Conservation (phyloP, 2,888 invertebrate genomes). For the Eretmocerus hayati region DNA sequence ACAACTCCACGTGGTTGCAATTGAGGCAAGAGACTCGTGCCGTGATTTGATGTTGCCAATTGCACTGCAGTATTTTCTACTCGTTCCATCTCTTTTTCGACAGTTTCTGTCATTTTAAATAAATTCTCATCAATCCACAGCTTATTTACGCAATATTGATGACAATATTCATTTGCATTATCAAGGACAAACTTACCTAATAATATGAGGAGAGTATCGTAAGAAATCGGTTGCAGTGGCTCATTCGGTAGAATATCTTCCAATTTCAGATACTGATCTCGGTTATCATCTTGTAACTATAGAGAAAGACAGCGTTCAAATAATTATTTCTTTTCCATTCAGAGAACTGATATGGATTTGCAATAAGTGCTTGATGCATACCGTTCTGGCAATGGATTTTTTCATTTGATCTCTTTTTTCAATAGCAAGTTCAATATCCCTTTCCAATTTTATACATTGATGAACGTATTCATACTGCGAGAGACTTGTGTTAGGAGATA, state of each 20-base stretch:
- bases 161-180: background rate
- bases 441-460: constrained; percentile 85
- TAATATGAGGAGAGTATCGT: constrained; percentile 78
- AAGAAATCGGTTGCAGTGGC: constrained; percentile 65
- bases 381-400: constrained; percentile 68
- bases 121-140: too few species aligned
- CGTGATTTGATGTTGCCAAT: constrained; percentile 40
- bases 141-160: too few species aligned
- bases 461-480: constrained; percentile 91
- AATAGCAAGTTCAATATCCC: constrained; percentile 67
- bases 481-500: constrained; percentile 74
- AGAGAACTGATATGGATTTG: constrained; percentile 3
- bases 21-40: constrained; percentile 41
- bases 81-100: constrained; percentile 75
- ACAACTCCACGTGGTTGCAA: constrained; percentile 67
- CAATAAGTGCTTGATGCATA: constrained; percentile 37
- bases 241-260: constrained; percentile 77
- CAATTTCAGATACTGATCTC: constrained; percentile 65
- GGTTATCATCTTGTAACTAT: constrained; percentile 69
- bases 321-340: background rate
- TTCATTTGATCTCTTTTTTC: constrained; percentile 56
- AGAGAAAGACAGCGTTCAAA: constrained; percentile 21
- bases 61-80: constrained; percentile 59
- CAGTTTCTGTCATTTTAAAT: constrained; percentile 56
- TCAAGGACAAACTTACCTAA: constrained; percentile 53